Conservation (phyloP, 2,113 vertebrate species). For the Myiozetetes cayanensis region DNA sequence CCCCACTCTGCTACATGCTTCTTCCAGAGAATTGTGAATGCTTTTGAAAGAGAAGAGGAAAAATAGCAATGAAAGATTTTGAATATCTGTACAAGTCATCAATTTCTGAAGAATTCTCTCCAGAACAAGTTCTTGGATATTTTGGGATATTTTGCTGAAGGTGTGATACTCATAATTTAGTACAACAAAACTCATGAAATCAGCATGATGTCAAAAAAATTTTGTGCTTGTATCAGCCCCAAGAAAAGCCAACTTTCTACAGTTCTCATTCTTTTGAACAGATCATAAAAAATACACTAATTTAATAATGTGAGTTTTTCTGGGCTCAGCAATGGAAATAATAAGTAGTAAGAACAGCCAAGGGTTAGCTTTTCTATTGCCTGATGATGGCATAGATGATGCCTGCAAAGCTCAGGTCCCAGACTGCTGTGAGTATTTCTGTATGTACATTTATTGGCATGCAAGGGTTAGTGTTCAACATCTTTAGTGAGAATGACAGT, state of each 20-base stretch:
- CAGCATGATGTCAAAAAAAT: background rate
- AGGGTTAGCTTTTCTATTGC: background rate
- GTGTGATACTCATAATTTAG: background rate
- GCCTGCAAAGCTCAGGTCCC: accelerated
- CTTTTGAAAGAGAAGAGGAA: background rate
- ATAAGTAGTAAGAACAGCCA: background rate
- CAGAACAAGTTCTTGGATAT: background rate
- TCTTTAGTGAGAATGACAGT: background rate
- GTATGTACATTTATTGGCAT: background rate
- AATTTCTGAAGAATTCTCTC: background rate
- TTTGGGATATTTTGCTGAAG: background rate
- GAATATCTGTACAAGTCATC: background rate
- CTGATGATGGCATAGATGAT: background rate
- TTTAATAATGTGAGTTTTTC: background rate
- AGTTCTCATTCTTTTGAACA: background rate
- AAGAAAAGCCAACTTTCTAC: background rate
- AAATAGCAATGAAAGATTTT: background rate
- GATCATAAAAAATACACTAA: background rate
- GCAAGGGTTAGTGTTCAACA: background rate
- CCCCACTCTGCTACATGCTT: background rate
- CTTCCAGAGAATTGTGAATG: background rate
- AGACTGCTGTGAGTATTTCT: background rate
- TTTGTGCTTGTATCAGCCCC: background rate
- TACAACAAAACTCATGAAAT: background rate
- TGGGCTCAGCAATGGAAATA: background rate